Evolutionary conservation across 2,888 invertebrate genomes (phyloP).

Genomic region (Drosophila anomelani): DNA sequence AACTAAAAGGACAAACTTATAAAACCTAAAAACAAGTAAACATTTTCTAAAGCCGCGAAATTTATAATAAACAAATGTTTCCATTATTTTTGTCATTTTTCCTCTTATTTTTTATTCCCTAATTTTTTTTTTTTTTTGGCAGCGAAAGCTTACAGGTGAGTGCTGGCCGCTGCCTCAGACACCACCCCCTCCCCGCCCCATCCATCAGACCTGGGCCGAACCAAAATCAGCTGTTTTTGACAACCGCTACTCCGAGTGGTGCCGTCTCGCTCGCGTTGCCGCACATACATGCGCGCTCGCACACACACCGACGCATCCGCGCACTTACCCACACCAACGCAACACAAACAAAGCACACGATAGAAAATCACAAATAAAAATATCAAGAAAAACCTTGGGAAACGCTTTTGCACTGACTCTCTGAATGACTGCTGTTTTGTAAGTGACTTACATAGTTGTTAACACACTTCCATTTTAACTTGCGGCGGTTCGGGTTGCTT

Average conservation of each 20-base stretch:
- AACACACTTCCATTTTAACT: conserved; percentile 69
- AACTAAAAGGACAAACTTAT: background rate
- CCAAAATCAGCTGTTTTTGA: conserved; percentile 53
- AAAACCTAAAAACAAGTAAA: background rate
- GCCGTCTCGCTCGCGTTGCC: conserved; percentile 54
- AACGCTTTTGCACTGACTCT: conserved; percentile 8
- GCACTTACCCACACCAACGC: conserved; percentile 40
- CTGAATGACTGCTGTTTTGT: conserved; percentile 2
- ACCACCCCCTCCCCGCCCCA: conserved; percentile 1
- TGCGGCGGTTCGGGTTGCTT: conserved; percentile 22
- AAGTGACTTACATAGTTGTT: conserved; percentile 66
- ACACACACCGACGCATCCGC: conserved; percentile 39
- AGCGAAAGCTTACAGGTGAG: conserved; percentile 55
- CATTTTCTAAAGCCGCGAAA: background rate
- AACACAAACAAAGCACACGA: conserved; percentile 53
- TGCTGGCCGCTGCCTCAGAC: conserved; percentile 5
- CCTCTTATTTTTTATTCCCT: background rate
- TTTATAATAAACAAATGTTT: background rate
- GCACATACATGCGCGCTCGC: conserved; percentile 47
- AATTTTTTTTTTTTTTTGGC: background rate
- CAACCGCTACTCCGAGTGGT: conserved; percentile 44
- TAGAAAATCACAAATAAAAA: conserved; percentile 44
- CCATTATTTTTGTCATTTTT: background rate
- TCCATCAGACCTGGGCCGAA: conserved; percentile 11
- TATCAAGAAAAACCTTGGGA: conserved; percentile 14